phyloP scores from a whole-genome alignment of 2,113 vertebrate species.

The Saccopteryx leptura region DNA sequence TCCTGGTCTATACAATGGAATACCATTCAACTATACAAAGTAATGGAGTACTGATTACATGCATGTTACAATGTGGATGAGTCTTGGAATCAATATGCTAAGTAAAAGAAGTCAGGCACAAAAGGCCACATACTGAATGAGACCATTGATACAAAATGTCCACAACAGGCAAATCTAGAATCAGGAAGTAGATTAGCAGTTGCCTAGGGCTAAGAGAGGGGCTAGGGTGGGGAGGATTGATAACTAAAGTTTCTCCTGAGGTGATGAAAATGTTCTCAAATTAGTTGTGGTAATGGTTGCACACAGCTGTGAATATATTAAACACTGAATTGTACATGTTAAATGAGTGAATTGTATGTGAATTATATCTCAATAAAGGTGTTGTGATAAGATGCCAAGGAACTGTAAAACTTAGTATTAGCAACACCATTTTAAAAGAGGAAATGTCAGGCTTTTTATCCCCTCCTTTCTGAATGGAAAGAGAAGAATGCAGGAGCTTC shows the following conservation, averaged over 20 bases:
- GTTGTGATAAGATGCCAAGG: too few relatives aligned
- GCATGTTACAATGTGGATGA: background rate
- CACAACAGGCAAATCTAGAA: background rate
- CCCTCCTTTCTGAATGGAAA: too few relatives aligned
- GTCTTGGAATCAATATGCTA: background rate
- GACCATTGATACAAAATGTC: too few relatives aligned
- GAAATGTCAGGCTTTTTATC: too few relatives aligned
- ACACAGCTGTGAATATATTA: too few relatives aligned
- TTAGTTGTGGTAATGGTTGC: too few relatives aligned
- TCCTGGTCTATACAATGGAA: rapidly evolving
- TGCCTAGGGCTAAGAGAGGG: background rate
- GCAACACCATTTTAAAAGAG: too few relatives aligned
- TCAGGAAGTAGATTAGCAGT: background rate
- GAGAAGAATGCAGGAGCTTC: too few relatives aligned
- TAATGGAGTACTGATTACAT: too few relatives aligned
- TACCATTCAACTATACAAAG: background rate
- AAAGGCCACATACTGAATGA: rapidly evolving
- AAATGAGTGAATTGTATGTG: background rate
- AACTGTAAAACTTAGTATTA: too few relatives aligned
- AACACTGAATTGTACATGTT: background rate
- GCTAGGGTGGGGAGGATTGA: background rate
- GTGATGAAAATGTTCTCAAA: background rate
- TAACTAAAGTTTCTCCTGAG: background rate
- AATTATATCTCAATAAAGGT: background rate
- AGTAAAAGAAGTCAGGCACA: background rate